Evolutionary conservation across 1,140 invertebrate species (phyloP).

Genomic region (Helicorthomorpha holstii): DNA sequence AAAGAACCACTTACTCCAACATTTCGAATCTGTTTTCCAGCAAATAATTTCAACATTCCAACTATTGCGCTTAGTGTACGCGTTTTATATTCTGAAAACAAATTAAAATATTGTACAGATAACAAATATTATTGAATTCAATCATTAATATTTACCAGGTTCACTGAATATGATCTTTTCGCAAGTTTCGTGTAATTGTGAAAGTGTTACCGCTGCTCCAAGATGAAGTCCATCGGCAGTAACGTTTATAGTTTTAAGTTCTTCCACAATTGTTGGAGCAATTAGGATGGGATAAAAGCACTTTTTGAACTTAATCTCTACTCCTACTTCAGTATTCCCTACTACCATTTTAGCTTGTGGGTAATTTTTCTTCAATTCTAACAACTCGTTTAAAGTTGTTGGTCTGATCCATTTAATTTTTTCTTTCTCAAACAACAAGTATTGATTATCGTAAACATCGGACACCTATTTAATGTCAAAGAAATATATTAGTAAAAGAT

Average conservation of each 20-base stretch:
- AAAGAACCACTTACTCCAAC: constrained; percentile 40
- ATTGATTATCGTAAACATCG: constrained; percentile 39
- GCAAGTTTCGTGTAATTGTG: constrained; percentile 44
- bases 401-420: constrained; percentile 66
- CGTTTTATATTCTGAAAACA: constrained; percentile 35
- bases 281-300: neutral
- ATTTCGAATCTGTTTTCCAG: constrained; percentile 82
- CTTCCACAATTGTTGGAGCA: neutral
- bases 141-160: constrained; percentile 27
- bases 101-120: neutral
- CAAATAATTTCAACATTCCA: constrained; percentile 85
- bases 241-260: neutral
- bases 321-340: constrained; percentile 84
- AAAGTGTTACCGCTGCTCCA: constrained; percentile 61
- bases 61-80: constrained; percentile 52
- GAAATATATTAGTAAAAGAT: neutral
- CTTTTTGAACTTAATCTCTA: neutral
- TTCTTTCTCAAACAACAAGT: constrained; percentile 46
- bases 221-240: neutral
- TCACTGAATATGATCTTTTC: constrained; percentile 40
- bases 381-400: constrained; percentile 42
- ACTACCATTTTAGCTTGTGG: constrained; percentile 72
- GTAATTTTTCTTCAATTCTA: constrained; percentile 51
- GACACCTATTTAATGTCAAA: constrained; percentile 24
- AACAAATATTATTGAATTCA: neutral